These are phyloP conservation scores for Idaea biselata DNA, from an alignment of 2,888 invertebrate species.

Conservation along the genomic window DNA sequence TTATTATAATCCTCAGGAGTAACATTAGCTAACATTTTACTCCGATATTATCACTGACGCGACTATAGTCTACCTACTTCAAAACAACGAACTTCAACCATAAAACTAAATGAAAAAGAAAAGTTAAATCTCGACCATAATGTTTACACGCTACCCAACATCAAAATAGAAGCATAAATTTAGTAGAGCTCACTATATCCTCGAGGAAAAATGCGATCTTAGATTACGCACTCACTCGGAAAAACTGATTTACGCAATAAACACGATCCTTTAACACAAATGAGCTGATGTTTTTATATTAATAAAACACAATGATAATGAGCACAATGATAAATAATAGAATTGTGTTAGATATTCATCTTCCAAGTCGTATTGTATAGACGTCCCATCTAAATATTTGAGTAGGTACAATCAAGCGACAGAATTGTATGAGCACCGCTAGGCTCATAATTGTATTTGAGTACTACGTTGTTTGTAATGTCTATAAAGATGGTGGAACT, in stretches of 20 bases:
- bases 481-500: no score
- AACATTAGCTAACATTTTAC: no score
- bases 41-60: no score
- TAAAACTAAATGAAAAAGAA: not conserved
- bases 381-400: not conserved
- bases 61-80: conserved; percentile 2
- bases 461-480: no score
- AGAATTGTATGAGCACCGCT: no score
- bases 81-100: conserved; percentile 3
- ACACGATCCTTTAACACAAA: conserved; percentile 8
- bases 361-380: not conserved
- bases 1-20: no score
- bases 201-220: conserved; percentile 12
- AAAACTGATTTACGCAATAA: conserved; percentile 19
- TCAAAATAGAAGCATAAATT: conserved; percentile 14
- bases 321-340: conserved; percentile 5
- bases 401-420: not conserved
- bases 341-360: not conserved
- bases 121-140: not conserved
- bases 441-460: no score
- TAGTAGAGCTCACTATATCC: conserved; percentile 11
- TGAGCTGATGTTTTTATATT: conserved; percentile 3
- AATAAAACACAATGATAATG: conserved; percentile 9
- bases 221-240: conserved; percentile 14
- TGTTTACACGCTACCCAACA: conserved; percentile 7